Evolutionary conservation across 2,888 invertebrate genomes (phyloP).

Genomic region (Phortica magna): DNA sequence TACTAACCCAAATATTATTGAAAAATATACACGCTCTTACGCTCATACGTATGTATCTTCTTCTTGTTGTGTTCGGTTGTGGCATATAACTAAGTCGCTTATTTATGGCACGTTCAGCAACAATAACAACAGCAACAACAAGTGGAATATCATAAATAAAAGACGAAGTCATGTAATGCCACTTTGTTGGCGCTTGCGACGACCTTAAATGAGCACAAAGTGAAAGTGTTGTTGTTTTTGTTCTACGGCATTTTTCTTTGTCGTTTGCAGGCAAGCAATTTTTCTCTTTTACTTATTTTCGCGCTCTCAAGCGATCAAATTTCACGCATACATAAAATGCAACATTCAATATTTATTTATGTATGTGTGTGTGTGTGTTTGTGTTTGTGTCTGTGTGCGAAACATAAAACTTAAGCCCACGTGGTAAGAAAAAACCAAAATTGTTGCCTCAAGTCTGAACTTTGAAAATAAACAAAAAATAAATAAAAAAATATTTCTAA

Average conservation of each 20-base stretch:
- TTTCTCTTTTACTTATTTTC: neutral
- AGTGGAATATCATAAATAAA: neutral
- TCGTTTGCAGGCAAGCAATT: too few relatives aligned
- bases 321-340: constrained; percentile 46
- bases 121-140: constrained; percentile 23
- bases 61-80: neutral
- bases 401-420: neutral
- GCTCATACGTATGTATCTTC: too few relatives aligned
- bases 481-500: neutral
- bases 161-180: constrained; percentile 8
- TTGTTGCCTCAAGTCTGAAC: neutral
- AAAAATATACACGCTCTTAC: constrained; percentile 35
- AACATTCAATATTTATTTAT: neutral
- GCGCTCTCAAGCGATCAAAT: constrained; percentile 52
- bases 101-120: constrained; percentile 63
- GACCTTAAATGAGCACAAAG: constrained; percentile 72
- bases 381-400: constrained; percentile 4
- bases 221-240: constrained; percentile 62
- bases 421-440: neutral
- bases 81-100: constrained; percentile 65
- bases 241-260: neutral
- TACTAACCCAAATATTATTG: constrained; percentile 75
- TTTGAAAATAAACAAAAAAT: neutral
- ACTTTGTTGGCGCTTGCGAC: constrained; percentile 22
- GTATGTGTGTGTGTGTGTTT: constrained; percentile 9